Conservation (phyloP, 2,113 vertebrate species). For the Centrocercus urophasianus region DNA sequence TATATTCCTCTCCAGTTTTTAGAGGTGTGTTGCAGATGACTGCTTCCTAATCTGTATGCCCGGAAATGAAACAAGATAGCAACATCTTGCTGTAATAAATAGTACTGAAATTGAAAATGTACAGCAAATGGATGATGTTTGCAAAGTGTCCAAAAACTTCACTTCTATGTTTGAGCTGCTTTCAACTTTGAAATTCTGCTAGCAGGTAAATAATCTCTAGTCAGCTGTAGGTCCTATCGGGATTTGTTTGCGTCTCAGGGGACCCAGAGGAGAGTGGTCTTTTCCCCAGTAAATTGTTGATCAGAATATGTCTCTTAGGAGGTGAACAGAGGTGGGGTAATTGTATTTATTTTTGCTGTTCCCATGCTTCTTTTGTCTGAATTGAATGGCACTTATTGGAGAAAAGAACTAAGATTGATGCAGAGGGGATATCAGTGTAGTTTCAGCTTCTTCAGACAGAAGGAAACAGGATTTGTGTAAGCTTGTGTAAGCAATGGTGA, state of each 20-base stretch:
- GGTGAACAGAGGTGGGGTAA: neutral
- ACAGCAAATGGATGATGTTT: neutral
- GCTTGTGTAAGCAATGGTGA: neutral
- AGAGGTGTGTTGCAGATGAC: constrained; percentile 38
- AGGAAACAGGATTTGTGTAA: neutral
- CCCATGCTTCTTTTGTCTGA: neutral
- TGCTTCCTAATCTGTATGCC: constrained; percentile 16
- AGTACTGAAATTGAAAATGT: constrained; percentile 9
- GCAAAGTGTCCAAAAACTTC: neutral
- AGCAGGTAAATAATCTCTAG: neutral
- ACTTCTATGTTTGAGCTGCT: neutral
- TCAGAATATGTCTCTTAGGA: neutral
- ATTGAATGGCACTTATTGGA: neutral
- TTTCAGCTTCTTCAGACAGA: neutral
- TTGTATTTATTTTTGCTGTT: constrained; percentile 14
- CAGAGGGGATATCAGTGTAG: neutral
- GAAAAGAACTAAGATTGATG: neutral
- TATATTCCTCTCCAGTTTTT: neutral
- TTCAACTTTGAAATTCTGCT: neutral
- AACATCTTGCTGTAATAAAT: constrained; percentile 1
- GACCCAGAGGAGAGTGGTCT: neutral
- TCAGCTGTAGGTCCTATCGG: neutral
- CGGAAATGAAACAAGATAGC: constrained; percentile 35
- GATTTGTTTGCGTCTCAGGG: neutral
- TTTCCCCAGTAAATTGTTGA: neutral